Evolutionary conservation across 2,888 invertebrate species (phyloP), one percentile per base, ranked within the genome.

Genomic region (Agonum fuliginosum): DNA sequence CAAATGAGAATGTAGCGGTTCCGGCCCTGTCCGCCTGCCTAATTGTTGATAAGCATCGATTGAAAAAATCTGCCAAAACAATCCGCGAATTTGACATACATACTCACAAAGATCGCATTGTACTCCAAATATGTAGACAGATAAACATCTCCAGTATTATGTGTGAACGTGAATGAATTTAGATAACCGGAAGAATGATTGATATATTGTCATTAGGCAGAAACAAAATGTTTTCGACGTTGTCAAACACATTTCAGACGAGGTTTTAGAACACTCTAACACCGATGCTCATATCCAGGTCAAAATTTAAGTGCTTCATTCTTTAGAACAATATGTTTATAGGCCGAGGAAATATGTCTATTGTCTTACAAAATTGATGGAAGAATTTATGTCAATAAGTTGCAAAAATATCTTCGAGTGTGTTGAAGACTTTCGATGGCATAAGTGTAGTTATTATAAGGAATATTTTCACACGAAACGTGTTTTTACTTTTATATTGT

Each of bases 41-140:
- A 70, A 70, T 70, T 70, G 70, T 70, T 27, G 70, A 70, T 70
- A 48, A 70, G 20, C 70, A 70, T 70, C 70, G 48, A 65, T 34
- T 46, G 51, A 62, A 62, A 67, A 65, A 67, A 67, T 20, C 41
- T 37, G 27, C 37, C 30, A 62, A 30, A 70, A 43, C 69, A 70
- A 41, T 46, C 30, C 27, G 30, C 48, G 30, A 71, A 48, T 51
- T 71, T 48, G 71, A 71, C 71, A 71, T 34, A 67, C 67, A 67
- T 67, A 67, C 67, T 19, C 41, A 41, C 41, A 67, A 67, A 67
- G 22, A 67, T 41, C 41, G 41, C 67, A 67, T 67, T 67, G 67
- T 67, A 67, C 19, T 67, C 67, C 41, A 67, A 67, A 67, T 67
- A 37, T 67, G 41, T 67, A 67, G 37, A 41, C 22, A 67, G 67